Base-by-base conservation (phyloP, 2,113 vertebrate species). In the Ceyx cyanopectus region DNA sequence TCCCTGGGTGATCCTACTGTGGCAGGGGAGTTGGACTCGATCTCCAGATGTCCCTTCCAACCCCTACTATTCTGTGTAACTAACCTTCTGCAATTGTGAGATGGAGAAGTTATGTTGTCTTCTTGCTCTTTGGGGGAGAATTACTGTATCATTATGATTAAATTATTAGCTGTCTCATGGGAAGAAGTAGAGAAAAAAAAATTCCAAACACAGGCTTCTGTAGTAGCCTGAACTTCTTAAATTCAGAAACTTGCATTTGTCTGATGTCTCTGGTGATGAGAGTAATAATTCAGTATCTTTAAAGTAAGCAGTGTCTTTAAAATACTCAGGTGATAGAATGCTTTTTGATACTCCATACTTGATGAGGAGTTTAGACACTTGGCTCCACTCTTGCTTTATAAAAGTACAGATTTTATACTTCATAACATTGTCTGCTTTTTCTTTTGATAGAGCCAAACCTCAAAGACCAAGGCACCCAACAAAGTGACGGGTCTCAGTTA, bases 401-500 rank as follows among this genome's bases (percentile, higher is more conserved):
- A 93, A 93, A 81, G 22, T 27, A 23, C 0, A 5, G 22, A 51
- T 94, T 81, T 96, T 73, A 29, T 81, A 11, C 41, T 79, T 78
- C n/a, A 65, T 70, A 6, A 50, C 8, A 2, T 23, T 22, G 7
- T 72, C 51, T 66, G 53, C 26, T 89, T 84, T 76, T 93, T 85
- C 63, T 96, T 95, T 96, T 92, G 87, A 32, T 96, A 99, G 99
- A 99, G 97, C 91, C 97, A 86, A 96, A 97, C 65, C 95, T 98
- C 90, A 98, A 97, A 94, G 99, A 99, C 51, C 97, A 98, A 81
- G 94, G 97, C 79, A 96, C 95, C 53, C 99, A 98, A 80, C 97
- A 98, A 48, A 96, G 97, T 10, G 99, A 99, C 78, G 97, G 97
- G 56, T 96, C 98, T 92, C 98, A 98, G 57, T 97, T 98, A 46